A percentile compares a stretch with the other conserved stretches of the same genome.
Evolutionary conservation across 2,113 vertebrate genomes (phyloP).

Genomic region (Paracanthobrama guichenoti): DNA sequence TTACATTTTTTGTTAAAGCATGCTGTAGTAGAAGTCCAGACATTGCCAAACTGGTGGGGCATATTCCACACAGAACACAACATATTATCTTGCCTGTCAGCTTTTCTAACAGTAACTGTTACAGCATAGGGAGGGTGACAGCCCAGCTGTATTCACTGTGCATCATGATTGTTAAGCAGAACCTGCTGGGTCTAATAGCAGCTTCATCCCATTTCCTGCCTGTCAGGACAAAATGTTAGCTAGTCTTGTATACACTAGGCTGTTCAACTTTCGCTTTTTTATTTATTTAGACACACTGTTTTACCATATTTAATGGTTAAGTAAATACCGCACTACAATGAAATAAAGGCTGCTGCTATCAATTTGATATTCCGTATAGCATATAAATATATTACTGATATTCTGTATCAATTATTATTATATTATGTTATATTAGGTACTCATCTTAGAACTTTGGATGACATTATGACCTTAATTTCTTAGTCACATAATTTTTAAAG

Average conservation of each 20-base stretch:
- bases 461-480: background rate
- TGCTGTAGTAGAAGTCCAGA: background rate
- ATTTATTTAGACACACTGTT: background rate
- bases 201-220: slow-evolving; percentile 43
- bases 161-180: slow-evolving; percentile 46
- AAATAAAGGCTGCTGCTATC: background rate
- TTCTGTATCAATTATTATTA: background rate
- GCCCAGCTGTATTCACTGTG: slow-evolving; percentile 48
- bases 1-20: background rate
- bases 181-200: slow-evolving; percentile 52
- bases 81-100: slow-evolving; percentile 27
- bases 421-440: background rate
- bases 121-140: slow-evolving; percentile 16
- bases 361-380: no score
- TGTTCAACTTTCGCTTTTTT: background rate
- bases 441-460: background rate
- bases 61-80: slow-evolving; percentile 2
- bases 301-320: background rate
- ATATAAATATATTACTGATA: background rate
- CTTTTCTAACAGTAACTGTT: slow-evolving; percentile 30
- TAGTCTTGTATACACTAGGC: slow-evolving; percentile 38
- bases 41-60: background rate
- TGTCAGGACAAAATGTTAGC: slow-evolving; percentile 49
- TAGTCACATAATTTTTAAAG: background rate
- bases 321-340: background rate